Base-by-base conservation (phyloP, 37 sponge, comb jelly and placozoan genomes). In the Hexactinellida sp. region DNA sequence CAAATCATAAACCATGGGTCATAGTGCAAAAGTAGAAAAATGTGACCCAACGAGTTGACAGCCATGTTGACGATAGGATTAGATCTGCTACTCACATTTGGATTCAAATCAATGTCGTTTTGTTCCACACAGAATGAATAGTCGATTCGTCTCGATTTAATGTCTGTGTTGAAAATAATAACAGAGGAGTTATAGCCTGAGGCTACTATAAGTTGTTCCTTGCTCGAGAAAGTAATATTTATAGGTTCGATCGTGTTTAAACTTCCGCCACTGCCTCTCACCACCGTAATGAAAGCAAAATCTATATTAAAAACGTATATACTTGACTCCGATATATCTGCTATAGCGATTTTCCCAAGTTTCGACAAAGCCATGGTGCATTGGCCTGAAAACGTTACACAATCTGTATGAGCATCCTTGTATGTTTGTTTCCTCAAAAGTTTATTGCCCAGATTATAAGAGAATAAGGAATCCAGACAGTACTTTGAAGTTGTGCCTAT, bases 11-110 rank as follows among this genome's bases (percentile, higher is more conserved):
- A 63, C 76, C 76, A 63, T 32, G 76, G 76, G 5, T 63, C 76
- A n/a, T 32, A 28, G 5, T 63, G 76, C 30, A 63, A 28, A 3
- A 63, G 34, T 23, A 63, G 76, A 7, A 63, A 63, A n/a, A 63
- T 63, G 34, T 63, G 76, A 23, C 13, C 13, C 19, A 7, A 32
- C 3, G 76, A 63, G 76, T 63, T 63, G 76, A 63, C 76, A 21
- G 76, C 76, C 76, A 63, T 63, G 34, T 63, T 63, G 3, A 63
- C 76, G 76, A 63, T 63, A 23, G 76, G 76, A n/a, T 63, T 63
- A 10, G 34, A 3, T n/a, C 34, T 63, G 13, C 34, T 63, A 3
- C 19, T 7, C 30, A 63, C 3, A 32, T 28, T 63, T 63, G 76
- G 76, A 23, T 63, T 32, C 34, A 63, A n/a, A 5, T 63, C 76